phyloP scores from a whole-genome alignment of 2,113 vertebrate genomes.

The Sceloporus tristichus region DNA sequence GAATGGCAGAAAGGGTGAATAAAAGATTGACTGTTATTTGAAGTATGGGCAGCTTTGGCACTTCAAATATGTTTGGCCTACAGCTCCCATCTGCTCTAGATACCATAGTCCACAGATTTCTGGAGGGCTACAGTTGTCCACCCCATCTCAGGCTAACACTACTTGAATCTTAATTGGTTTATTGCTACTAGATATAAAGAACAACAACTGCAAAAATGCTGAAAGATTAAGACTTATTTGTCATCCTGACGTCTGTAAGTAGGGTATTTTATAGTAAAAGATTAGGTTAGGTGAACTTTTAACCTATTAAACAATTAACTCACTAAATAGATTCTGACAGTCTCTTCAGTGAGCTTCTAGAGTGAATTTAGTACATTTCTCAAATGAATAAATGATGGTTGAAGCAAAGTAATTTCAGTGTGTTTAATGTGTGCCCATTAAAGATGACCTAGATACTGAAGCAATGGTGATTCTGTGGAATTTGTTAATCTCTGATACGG shows the following conservation, averaged over 20 bases:
- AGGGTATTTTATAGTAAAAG: conserved; percentile 38
- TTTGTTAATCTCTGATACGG: conserved; percentile 43
- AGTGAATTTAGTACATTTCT: conserved; percentile 43
- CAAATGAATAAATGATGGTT: conserved; percentile 51
- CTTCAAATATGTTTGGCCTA: too few species aligned
- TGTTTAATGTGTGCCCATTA: conserved; percentile 30
- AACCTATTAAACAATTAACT: too few species aligned
- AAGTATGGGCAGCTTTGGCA: too few species aligned
- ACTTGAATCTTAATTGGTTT: neutral
- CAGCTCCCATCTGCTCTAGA: too few species aligned
- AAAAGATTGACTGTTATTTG: too few species aligned
- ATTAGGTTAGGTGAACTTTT: conserved; percentile 22
- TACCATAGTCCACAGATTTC: too few species aligned
- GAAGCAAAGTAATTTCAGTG: conserved; percentile 7
- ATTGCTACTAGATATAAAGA: neutral
- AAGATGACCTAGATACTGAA: conserved; percentile 5
- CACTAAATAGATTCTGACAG: conserved; percentile 41
- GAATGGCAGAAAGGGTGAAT: neutral
- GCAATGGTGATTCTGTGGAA: conserved; percentile 39
- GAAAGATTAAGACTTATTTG: conserved; percentile 30
- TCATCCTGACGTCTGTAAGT: conserved; percentile 16
- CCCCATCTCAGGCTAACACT: too few species aligned
- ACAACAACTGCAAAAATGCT: neutral
- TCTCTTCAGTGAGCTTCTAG: conserved; percentile 27
- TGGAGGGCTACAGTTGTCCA: too few species aligned